These are phyloP conservation scores for Mycalesis mineus DNA, from an alignment of 2,888 invertebrate genomes.

Conservation along the genomic window DNA sequence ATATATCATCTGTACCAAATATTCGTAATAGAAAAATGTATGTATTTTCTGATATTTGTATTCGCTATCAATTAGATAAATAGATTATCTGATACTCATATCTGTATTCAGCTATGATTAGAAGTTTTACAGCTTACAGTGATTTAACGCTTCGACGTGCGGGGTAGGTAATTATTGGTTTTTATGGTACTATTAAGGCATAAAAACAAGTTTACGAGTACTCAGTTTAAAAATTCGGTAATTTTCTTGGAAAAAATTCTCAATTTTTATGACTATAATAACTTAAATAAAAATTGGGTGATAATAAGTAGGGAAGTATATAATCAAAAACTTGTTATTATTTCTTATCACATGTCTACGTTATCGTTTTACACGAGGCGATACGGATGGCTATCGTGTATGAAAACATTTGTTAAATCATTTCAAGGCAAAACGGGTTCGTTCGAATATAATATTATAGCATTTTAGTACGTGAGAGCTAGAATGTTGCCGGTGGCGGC, in stretches of 20 bases:
- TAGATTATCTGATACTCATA: neutral
- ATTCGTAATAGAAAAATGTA: neutral
- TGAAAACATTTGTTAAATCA: neutral
- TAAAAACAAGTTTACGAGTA: no score
- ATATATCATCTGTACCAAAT: no score
- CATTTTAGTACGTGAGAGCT: conserved; percentile 45
- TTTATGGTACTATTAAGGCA: no score
- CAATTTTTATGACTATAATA: no score
- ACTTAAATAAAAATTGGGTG: no score
- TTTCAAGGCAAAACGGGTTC: neutral
- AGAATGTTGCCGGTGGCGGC: conserved; percentile 38
- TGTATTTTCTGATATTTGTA: neutral
- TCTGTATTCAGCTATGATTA: neutral
- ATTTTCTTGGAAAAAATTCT: no score
- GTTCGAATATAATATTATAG: neutral
- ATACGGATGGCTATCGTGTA: neutral
- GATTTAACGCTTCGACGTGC: no score
- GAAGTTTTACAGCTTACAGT: no score
- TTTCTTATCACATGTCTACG: neutral
- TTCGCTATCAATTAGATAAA: neutral
- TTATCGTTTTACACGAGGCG: neutral
- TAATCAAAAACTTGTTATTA: neutral
- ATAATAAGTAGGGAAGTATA: no score
- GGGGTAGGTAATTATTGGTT: no score
- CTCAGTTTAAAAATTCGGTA: no score